These are phyloP conservation scores for Oreotrochilus melanogaster DNA, from an alignment of 2,113 vertebrate species.

Conservation along the genomic window DNA sequence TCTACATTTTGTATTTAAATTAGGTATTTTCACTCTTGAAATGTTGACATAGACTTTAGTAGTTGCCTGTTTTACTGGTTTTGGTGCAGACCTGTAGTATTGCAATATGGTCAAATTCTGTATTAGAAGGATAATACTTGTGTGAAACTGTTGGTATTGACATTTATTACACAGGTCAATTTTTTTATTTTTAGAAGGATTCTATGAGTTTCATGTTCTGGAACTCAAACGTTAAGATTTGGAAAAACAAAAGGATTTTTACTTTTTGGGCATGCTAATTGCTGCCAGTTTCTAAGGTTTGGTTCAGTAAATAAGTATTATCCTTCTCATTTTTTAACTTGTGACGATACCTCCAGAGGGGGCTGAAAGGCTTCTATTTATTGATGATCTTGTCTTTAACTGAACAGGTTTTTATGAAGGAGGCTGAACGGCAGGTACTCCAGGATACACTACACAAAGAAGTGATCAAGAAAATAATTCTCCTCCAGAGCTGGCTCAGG, in stretches of 20 bases:
- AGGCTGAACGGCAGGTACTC: conserved; percentile 88
- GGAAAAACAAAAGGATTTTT: neutral
- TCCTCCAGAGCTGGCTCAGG: conserved; percentile 92
- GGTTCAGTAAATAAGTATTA: neutral
- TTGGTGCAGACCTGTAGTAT: neutral
- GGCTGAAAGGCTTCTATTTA: neutral
- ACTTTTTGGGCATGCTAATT: neutral
- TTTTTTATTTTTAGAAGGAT: neutral
- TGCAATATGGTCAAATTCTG: neutral
- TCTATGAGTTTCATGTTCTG: neutral
- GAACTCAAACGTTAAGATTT: neutral
- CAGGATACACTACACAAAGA: conserved; percentile 92
- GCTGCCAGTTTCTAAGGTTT: neutral
- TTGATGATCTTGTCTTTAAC: neutral
- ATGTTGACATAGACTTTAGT: neutral
- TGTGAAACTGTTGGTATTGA: neutral
- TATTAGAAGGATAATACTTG: neutral
- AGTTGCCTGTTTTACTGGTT: neutral
- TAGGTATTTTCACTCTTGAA: neutral
- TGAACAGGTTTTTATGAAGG: conserved; percentile 94
- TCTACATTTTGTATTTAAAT: neutral
- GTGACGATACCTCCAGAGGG: neutral
- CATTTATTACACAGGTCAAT: neutral
- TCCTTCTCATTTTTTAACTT: neutral
- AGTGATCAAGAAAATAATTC: conserved; percentile 92